Evolutionary conservation across 1,140 invertebrate species (phyloP).

Genomic region (Drosophila ohnishii): DNA sequence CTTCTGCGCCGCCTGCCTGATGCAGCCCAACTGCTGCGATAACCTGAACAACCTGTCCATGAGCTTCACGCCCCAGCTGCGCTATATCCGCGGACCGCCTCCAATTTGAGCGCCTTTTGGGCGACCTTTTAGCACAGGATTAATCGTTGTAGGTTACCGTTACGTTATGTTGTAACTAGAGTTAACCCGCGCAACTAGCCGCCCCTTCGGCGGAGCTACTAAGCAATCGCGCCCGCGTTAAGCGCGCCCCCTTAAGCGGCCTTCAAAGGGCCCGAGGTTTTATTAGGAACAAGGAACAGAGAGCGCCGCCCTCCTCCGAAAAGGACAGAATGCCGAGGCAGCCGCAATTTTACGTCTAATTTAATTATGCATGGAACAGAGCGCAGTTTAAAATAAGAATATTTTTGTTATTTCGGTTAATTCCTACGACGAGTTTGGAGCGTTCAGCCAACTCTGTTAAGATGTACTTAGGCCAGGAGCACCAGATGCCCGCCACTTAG

Average conservation of each 20-base stretch:
- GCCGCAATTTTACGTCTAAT: slow-evolving; percentile 35
- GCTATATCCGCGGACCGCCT: slow-evolving; percentile 93
- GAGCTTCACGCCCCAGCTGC: slow-evolving; percentile 92
- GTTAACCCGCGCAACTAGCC: slow-evolving; percentile 31
- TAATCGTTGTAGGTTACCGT: slow-evolving; percentile 39
- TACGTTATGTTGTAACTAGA: slow-evolving; percentile 57
- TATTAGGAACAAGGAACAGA: slow-evolving; percentile 23
- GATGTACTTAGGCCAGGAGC: slow-evolving; percentile 27
- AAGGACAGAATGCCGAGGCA: slow-evolving; percentile 17
- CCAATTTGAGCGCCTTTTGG: slow-evolving; percentile 87
- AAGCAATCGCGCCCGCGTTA: slow-evolving; percentile 21
- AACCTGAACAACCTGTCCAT: slow-evolving; percentile 91
- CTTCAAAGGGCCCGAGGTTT: slow-evolving; percentile 32
- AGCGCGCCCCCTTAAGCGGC: slow-evolving; percentile 10
- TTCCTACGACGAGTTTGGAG: slow-evolving; percentile 52
- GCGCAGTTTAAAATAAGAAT: slow-evolving; percentile 58
- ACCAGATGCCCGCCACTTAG: slow-evolving; percentile 16
- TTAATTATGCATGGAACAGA: slow-evolving; percentile 24
- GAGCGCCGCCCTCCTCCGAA: slow-evolving; percentile 14
- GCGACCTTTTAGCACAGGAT: slow-evolving; percentile 15
- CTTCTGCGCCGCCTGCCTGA: slow-evolving; percentile 90
- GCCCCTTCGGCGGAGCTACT: slow-evolving; percentile 18
- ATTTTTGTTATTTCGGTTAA: slow-evolving; percentile 49
- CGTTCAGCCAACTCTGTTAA: slow-evolving; percentile 20
- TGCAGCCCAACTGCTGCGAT: slow-evolving; percentile 93